Percentiles rank a stretch among this genome's conserved stretches.
These are phyloP conservation scores for Pluvialis apricaria DNA, from an alignment of 2,113 vertebrate genomes.

Conservation along the genomic window DNA sequence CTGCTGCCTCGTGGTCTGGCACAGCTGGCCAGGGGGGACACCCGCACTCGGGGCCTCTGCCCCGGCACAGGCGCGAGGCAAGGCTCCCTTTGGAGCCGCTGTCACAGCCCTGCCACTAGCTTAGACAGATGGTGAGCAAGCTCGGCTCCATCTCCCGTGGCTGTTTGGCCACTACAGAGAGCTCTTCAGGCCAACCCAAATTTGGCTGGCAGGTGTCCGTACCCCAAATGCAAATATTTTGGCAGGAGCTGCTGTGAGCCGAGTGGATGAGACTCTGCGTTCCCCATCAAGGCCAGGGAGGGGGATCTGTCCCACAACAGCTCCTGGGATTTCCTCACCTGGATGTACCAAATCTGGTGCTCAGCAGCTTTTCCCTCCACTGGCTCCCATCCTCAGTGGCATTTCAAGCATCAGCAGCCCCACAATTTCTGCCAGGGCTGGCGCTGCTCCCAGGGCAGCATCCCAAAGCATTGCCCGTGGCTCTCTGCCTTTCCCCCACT, in stretches of 20 bases:
- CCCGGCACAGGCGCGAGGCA: fast-evolving
- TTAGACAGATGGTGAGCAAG: background rate
- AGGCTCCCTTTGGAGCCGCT: background rate
- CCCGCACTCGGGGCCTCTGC: fast-evolving
- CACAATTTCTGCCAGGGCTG: background rate
- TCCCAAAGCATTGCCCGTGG: fast-evolving
- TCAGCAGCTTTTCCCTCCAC: background rate
- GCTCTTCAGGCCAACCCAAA: background rate
- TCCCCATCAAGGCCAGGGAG: background rate
- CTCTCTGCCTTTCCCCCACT: background rate
- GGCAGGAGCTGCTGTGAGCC: background rate
- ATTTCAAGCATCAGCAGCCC: background rate
- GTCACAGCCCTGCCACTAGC: background rate
- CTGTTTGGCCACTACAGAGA: background rate
- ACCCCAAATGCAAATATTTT: background rate
- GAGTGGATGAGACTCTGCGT: background rate
- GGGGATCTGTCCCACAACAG: background rate
- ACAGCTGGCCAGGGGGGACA: background rate
- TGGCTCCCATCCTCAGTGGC: background rate
- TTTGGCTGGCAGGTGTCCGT: background rate
- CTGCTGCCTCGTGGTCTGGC: background rate
- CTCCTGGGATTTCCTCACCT: background rate
- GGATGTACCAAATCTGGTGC: background rate
- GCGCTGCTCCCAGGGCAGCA: background rate
- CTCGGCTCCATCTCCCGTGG: background rate